A percentile compares a stretch with the other conserved stretches of the same genome.
Evolutionary conservation across 1,140 invertebrate genomes (phyloP).

Genomic region (Drosophila ercepeae): DNA sequence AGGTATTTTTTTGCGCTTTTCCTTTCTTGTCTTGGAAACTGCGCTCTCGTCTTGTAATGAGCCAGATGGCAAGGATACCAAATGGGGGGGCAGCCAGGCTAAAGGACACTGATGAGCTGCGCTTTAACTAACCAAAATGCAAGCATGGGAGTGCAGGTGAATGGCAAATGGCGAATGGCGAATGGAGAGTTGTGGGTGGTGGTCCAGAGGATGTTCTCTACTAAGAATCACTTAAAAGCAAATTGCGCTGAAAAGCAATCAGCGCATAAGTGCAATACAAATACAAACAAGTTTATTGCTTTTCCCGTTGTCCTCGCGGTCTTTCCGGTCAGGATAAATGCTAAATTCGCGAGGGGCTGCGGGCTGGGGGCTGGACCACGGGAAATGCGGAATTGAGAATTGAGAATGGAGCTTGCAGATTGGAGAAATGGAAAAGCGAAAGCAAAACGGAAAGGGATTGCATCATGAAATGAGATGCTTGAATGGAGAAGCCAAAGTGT

Average conservation of each 20-base stretch:
- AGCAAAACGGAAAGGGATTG: conserved; percentile 8
- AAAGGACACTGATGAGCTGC: conserved; percentile 41
- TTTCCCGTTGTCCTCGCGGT: conserved; percentile 51
- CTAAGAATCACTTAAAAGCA: conserved; percentile 60
- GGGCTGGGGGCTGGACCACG: too few species aligned
- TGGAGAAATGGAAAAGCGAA: not conserved
- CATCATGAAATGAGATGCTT: conserved; percentile 29
- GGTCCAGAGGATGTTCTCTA: conserved; percentile 2
- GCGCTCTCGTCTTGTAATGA: conserved; percentile 41
- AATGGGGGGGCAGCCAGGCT: not conserved
- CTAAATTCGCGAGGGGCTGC: not conserved
- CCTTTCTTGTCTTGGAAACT: conserved; percentile 16
- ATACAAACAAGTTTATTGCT: conserved; percentile 71
- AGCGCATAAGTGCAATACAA: conserved; percentile 70
- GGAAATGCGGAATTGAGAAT: not conserved
- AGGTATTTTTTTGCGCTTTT: conserved; percentile 8
- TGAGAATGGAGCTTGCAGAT: not conserved
- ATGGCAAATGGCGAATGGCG: not conserved
- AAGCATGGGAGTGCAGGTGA: conserved; percentile 13
- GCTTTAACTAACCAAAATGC: conserved; percentile 57
- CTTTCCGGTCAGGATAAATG: conserved; percentile 39
- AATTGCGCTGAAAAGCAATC: conserved; percentile 71
- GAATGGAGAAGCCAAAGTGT: conserved; percentile 15
- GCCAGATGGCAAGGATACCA: not conserved
- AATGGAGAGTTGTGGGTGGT: not conserved